Conservation (phyloP, 2,113 vertebrate genomes). For the Protomyctophum bolini region DNA sequence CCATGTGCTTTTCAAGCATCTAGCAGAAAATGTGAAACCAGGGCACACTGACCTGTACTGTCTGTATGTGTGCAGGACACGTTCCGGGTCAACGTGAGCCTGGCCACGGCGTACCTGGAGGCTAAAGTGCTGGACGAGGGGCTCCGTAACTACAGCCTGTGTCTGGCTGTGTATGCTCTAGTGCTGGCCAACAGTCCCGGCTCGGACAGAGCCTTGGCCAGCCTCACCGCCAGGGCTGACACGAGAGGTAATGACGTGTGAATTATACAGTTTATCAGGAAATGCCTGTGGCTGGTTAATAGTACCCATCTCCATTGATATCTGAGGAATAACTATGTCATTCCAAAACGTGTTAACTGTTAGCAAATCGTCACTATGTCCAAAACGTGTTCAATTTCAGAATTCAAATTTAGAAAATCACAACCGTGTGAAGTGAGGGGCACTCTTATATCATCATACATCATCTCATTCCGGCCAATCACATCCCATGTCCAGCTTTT, state of each 20-base stretch:
- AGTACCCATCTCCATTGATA: neutral
- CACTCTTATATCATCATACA: too few relatives aligned
- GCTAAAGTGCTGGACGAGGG: constrained; percentile 71
- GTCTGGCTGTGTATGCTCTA: constrained; percentile 82
- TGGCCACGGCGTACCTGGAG: constrained; percentile 82
- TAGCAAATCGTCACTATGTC: too few relatives aligned
- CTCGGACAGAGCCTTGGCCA: constrained; percentile 69
- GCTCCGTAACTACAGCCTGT: constrained; percentile 87
- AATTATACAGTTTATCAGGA: neutral
- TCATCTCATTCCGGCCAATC: too few relatives aligned
- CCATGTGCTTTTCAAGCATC: too few relatives aligned
- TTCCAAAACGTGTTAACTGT: neutral
- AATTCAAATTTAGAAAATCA: too few relatives aligned
- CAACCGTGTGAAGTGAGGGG: too few relatives aligned
- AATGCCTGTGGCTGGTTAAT: neutral
- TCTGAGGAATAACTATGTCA: neutral
- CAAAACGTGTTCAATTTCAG: too few relatives aligned
- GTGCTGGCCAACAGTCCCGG: constrained; percentile 75
- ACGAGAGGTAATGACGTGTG: constrained; percentile 69
- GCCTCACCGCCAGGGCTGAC: constrained; percentile 79
- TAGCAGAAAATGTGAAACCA: too few relatives aligned
- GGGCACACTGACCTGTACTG: too few relatives aligned
- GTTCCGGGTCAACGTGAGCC: constrained; percentile 42
- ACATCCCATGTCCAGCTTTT: too few relatives aligned
- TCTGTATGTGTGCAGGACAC: constrained; percentile 64